phyloP scores from a whole-genome alignment of 2,797 vertebrate species.

The Sebastes cheni region DNA sequence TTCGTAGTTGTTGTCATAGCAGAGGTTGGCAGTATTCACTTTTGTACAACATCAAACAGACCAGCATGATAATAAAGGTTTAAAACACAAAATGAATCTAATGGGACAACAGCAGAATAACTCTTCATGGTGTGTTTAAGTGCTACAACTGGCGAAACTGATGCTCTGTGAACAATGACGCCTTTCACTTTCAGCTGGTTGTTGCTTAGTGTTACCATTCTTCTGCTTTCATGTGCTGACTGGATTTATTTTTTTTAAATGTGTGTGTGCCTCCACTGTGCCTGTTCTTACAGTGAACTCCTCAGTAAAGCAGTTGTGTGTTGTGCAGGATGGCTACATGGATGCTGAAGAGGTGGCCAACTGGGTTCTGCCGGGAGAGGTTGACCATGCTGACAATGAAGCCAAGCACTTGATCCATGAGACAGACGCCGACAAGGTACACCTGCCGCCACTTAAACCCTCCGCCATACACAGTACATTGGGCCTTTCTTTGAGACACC shows the following conservation, averaged over 20 bases:
- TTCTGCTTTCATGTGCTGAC: neutral
- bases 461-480: neutral
- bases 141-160: too few species aligned
- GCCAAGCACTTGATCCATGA: slow-evolving; percentile 89
- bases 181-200: neutral
- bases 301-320: neutral
- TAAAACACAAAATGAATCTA: too few species aligned
- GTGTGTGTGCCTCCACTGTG: neutral
- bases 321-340: slow-evolving; percentile 83
- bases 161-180: neutral
- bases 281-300: neutral
- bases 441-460: neutral
- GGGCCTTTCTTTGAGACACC: neutral
- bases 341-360: slow-evolving; percentile 83
- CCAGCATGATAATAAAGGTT: too few species aligned
- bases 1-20: too few species aligned
- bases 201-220: neutral
- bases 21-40: too few species aligned
- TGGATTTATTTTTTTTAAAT: neutral
- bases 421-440: slow-evolving; percentile 87
- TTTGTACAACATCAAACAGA: too few species aligned
- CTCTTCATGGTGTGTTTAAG: rapidly evolving
- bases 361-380: slow-evolving; percentile 89
- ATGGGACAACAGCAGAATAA: neutral
- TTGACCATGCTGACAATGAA: slow-evolving; percentile 90